Base-by-base conservation (phyloP, 2,797 vertebrate genomes). In the Etheostoma nigrum region DNA sequence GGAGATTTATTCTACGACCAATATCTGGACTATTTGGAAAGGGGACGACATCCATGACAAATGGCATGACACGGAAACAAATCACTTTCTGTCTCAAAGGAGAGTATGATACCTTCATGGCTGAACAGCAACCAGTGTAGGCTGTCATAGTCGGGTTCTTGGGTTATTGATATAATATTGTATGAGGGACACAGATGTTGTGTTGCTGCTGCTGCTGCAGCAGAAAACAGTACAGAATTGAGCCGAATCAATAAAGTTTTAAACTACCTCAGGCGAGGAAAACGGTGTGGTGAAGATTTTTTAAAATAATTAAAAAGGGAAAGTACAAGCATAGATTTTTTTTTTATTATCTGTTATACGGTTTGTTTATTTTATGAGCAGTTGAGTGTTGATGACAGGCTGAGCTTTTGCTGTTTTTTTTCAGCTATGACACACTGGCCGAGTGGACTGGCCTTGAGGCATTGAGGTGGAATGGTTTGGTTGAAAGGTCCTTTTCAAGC, bases 401-500 rank as follows among this genome's bases (percentile, higher is more conserved):
- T 47, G 48, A 14, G 48, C 42, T 84, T 79, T 72, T 49, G 30
- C 53, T 12, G 33, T 48, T 67, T 74, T 66, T 61, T 55, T n/a
- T n/a, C 44, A 58, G 48, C 57, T 15, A 61, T 79, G 77, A 72
- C 81, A 74, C 66, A 36, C 42, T 33, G 69, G 59, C 54, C 21
- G 66, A 74, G 59, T n/a, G 70, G 66, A 55, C 72, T 21, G 72
- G 67, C 67, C 54, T 33, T 36, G 77, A 80, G 44, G 85, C 87
- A 15, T 85, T 84, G 74, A 75, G 70, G 84, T 83, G 86, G 78
- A 89, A 90, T 64, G 72, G 66, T 80, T 74, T 53, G 76, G 78
- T 67, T 36, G 71, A 84, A 64, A 70, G 68, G 79, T 60, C 61
- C 54, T 70, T 86, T 84, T 86, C 71, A 71, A 51, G 58, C 66